A percentile compares a stretch with the other conserved stretches of the same genome.
Conservation (phyloP, 2,888 invertebrate species). For the Drosophila cracens region DNA sequence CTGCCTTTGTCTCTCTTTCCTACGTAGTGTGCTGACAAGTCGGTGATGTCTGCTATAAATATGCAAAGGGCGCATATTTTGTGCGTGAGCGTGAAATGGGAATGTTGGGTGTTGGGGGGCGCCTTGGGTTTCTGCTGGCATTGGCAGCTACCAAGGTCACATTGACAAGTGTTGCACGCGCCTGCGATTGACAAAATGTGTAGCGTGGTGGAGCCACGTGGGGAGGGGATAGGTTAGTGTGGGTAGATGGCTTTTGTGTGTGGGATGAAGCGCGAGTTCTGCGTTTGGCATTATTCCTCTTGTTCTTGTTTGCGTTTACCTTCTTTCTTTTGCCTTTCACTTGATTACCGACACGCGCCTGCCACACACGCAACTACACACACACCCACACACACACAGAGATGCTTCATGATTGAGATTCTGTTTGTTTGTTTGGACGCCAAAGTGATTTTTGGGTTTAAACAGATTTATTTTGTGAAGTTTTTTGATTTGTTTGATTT, state of each 20-base stretch:
- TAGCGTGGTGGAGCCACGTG: neutral
- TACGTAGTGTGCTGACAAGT: constrained; percentile 4
- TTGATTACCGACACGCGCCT: constrained; percentile 76
- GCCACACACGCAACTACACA: constrained; percentile 29
- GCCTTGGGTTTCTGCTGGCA: constrained; percentile 47
- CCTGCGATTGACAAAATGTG: constrained; percentile 52
- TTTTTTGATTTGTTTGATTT: constrained; percentile 51
- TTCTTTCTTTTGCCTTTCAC: constrained; percentile 44
- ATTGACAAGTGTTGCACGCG: constrained; percentile 81
- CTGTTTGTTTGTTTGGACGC: constrained; percentile 30
- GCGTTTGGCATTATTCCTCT: constrained; percentile 51
- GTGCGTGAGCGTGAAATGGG: constrained; percentile 15
- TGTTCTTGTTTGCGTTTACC: constrained; percentile 42
- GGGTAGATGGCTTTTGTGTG: neutral
- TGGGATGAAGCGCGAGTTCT: constrained; percentile 21
- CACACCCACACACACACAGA: neutral
- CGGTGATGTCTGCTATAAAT: constrained; percentile 37
- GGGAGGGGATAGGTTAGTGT: too few species aligned
- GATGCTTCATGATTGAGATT: constrained; percentile 6
- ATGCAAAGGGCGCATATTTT: constrained; percentile 66
- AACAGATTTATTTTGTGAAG: constrained; percentile 63
- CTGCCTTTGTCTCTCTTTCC: neutral
- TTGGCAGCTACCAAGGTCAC: constrained; percentile 74
- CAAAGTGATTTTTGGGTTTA: constrained; percentile 64
- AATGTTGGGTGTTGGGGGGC: neutral